phyloP scores from a whole-genome alignment of 2,113 vertebrate species.

The Takifugu bimaculatus region DNA sequence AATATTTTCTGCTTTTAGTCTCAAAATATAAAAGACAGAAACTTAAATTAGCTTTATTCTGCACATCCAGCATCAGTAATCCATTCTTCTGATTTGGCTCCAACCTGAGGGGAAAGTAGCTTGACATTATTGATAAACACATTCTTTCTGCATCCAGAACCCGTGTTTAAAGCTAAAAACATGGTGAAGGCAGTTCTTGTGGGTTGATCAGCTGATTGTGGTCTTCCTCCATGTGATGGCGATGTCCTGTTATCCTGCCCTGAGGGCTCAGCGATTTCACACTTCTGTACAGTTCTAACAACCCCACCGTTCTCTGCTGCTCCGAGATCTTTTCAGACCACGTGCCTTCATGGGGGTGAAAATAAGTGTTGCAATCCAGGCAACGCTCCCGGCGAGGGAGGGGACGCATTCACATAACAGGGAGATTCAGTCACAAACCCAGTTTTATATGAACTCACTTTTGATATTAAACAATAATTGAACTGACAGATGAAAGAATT shows the following conservation, averaged over 20 bases:
- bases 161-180: not conserved
- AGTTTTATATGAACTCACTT: constrained; percentile 4
- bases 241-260: no score
- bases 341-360: constrained; percentile 9
- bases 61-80: no score
- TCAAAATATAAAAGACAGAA: no score
- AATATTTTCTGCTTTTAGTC: no score
- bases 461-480: constrained; percentile 17
- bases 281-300: not conserved
- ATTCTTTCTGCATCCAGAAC: no score
- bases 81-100: no score
- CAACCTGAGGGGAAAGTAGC: no score
- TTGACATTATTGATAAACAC: no score
- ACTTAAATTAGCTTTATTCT: no score
- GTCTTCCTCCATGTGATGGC: constrained; percentile 55
- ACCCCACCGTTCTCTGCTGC: not conserved
- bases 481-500: not conserved
- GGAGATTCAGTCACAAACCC: not conserved
- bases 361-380: constrained; percentile 7
- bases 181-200: constrained; percentile 26
- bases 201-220: constrained; percentile 59
- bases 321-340: not conserved
- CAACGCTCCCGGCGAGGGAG: not conserved
- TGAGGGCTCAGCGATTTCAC: no score
- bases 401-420: not conserved